Evolutionary conservation across 2,113 vertebrate genomes (phyloP).

Genomic region (Tamias sibiricus): DNA sequence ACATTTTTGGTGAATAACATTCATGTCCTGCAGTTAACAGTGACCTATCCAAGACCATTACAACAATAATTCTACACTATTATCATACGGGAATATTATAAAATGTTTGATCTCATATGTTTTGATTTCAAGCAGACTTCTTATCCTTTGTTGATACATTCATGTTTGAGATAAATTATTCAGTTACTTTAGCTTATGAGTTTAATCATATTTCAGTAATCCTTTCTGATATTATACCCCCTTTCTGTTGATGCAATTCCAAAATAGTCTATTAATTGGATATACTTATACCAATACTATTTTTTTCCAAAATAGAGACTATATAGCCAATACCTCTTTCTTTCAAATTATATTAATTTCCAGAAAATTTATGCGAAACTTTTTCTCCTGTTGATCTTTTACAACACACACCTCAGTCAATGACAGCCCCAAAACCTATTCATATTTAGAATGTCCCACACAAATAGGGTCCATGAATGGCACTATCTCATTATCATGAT

Average conservation of each 20-base stretch:
- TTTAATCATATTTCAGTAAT: background rate
- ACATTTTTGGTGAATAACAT: background rate
- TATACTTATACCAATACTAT: background rate
- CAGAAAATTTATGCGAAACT: background rate
- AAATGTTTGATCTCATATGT: background rate
- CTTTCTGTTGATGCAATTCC: background rate
- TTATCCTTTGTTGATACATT: background rate
- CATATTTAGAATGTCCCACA: background rate
- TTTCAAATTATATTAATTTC: background rate
- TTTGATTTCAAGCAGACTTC: background rate
- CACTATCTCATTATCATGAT: background rate
- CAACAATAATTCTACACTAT: background rate
- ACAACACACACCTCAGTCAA: background rate
- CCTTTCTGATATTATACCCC: background rate
- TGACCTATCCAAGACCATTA: background rate
- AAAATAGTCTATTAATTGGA: background rate
- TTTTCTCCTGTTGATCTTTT: background rate
- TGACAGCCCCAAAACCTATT: background rate
- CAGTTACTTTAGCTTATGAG: background rate
- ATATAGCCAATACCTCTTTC: background rate
- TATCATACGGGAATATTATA: background rate
- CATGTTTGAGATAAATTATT: background rate
- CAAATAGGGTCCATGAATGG: background rate
- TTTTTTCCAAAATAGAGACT: background rate
- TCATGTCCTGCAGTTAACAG: background rate